Percentiles rank a stretch among this genome's conserved stretches.
phyloP scores from a whole-genome alignment of 2,797 vertebrate species.

The Anguilla pacifica region DNA sequence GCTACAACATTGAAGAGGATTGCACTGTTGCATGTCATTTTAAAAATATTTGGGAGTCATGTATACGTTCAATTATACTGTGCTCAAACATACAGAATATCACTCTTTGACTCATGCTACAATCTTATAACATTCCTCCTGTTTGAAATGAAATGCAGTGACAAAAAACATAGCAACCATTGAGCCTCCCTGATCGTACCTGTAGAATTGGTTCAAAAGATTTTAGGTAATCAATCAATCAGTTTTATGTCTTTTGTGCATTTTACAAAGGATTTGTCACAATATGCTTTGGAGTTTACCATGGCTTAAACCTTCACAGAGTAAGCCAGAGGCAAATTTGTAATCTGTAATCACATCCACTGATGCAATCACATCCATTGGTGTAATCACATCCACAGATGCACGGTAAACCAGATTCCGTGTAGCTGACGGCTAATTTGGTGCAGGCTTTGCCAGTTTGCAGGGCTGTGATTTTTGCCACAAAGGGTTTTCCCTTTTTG shows the following conservation, averaged over 20 bases:
- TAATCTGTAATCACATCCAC: slow-evolving; percentile 2
- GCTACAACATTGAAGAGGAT: not conserved
- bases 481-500: slow-evolving; percentile 68
- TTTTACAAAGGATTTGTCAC: too few relatives aligned
- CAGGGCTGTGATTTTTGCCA: slow-evolving; percentile 54
- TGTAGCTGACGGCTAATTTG: slow-evolving; percentile 51
- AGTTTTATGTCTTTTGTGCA: too few relatives aligned
- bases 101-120: not conserved
- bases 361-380: not conserved
- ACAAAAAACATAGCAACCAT: too few relatives aligned
- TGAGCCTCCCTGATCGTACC: too few relatives aligned
- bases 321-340: not conserved
- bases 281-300: too few relatives aligned
- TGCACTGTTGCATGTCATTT: not conserved
- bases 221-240: not conserved
- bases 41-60: not conserved
- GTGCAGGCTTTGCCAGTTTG: slow-evolving; percentile 56
- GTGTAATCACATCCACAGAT: slow-evolving; percentile 52
- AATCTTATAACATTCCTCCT: not conserved
- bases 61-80: not conserved
- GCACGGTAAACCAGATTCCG: slow-evolving; percentile 69
- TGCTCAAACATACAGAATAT: not conserved
- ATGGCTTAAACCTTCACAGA: not conserved
- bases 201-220: not conserved
- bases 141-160: not conserved